Evolutionary conservation across 2,113 vertebrate species (phyloP).

Genomic region (Poicephalus gulielmi): DNA sequence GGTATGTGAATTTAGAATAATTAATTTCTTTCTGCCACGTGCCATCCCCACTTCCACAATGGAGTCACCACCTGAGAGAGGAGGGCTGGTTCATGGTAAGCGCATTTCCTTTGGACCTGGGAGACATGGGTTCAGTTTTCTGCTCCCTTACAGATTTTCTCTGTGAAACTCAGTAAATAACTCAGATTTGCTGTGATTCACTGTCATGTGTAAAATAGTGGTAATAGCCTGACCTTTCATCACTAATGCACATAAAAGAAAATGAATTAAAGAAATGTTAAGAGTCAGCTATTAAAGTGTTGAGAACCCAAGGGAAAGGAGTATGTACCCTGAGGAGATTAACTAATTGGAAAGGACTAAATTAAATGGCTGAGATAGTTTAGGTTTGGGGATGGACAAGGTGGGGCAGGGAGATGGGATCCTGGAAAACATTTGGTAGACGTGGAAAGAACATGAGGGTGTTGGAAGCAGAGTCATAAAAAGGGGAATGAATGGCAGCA

Average conservation of each 20-base stretch:
- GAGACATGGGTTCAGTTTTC: background rate
- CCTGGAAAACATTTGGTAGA: background rate
- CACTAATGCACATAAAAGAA: background rate
- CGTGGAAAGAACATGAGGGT: background rate
- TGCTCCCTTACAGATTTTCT: background rate
- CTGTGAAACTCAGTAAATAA: background rate
- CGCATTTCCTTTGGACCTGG: background rate
- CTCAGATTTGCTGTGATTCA: background rate
- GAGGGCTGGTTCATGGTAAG: background rate
- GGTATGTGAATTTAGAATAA: background rate
- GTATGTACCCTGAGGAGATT: background rate
- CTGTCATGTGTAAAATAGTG: background rate
- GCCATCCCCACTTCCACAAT: background rate
- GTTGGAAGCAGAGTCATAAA: background rate
- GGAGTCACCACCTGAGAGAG: background rate
- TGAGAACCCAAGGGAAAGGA: background rate
- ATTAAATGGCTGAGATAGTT: slow-evolving; percentile 13
- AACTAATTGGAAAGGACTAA: background rate
- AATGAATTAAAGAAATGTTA: slow-evolving; percentile 1
- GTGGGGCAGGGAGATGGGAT: background rate
- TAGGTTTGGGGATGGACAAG: background rate
- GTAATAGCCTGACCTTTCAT: background rate
- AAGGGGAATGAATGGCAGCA: background rate
- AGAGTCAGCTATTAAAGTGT: background rate
- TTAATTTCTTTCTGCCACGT: background rate